These are phyloP conservation scores for Plestiodon gilberti DNA, from an alignment of 2,113 vertebrate genomes.

Conservation along the genomic window DNA sequence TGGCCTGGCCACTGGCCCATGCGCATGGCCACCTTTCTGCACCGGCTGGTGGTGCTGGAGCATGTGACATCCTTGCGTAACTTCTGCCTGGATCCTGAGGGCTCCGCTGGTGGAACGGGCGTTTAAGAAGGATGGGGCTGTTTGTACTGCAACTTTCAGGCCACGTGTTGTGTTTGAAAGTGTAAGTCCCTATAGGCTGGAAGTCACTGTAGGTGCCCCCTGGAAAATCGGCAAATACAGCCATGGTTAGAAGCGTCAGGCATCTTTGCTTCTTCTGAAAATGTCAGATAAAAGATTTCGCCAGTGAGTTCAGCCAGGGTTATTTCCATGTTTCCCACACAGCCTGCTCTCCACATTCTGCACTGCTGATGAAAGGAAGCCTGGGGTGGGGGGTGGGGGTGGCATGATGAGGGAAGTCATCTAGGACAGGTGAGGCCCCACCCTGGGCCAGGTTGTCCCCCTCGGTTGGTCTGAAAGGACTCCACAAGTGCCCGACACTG, in stretches of 20 bases:
- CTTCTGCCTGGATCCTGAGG: no score
- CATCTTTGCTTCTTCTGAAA: not conserved
- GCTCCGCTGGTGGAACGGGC: no score
- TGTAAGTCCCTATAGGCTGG: fast-evolving
- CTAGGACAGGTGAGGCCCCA: not conserved
- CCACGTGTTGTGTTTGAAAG: fast-evolving
- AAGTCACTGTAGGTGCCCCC: fast-evolving
- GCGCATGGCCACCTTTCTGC: no score
- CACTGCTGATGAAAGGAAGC: not conserved
- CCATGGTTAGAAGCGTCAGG: not conserved
- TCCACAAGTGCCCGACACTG: not conserved
- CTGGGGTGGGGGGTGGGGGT: no score
- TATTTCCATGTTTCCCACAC: not conserved
- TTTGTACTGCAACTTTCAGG: fast-evolving
- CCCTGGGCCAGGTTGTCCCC: not conserved
- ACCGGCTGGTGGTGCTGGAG: no score
- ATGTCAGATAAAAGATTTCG: not conserved
- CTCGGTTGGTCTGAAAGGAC: not conserved
- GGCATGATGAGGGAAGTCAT: no score
- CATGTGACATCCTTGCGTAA: no score
- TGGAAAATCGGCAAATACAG: not conserved
- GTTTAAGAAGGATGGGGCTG: no score
- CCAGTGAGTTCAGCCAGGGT: not conserved
- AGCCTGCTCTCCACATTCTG: not conserved
- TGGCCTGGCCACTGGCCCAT: no score